Evolutionary conservation across 35 echinoderm and acorn worm species (phyloP).

Genomic region (Antedon bifida): DNA sequence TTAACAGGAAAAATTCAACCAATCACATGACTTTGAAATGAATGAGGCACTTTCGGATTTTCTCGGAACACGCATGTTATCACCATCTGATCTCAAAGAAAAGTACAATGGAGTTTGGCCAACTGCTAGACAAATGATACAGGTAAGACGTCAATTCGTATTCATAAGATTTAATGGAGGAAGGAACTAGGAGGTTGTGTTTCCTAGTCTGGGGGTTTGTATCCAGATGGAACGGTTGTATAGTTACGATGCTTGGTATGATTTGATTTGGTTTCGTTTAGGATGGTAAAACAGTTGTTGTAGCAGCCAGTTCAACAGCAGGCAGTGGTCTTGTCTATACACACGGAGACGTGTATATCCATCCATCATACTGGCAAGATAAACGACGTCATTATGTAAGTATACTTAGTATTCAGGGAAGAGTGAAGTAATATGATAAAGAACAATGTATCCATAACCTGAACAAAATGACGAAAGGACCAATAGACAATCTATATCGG

Average conservation of each 20-base stretch:
- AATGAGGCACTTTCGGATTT: constrained; percentile 22
- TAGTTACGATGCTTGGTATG: too few relatives aligned
- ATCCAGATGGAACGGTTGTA: too few relatives aligned
- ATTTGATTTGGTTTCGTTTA: background rate
- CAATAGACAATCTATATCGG: too few relatives aligned
- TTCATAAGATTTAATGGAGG: too few relatives aligned
- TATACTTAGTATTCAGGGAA: background rate
- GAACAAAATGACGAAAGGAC: too few relatives aligned
- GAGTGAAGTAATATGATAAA: too few relatives aligned
- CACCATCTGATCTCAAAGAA: constrained; percentile 22
- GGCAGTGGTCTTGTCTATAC: constrained; percentile 58
- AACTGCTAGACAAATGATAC: constrained; percentile 14
- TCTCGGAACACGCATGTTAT: constrained; percentile 14
- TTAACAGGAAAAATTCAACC: constrained; percentile 26
- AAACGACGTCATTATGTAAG: constrained; percentile 23
- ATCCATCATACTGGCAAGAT: constrained; percentile 59
- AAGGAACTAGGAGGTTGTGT: too few relatives aligned
- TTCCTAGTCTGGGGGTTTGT: too few relatives aligned
- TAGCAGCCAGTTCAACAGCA: constrained; percentile 58
- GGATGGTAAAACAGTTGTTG: constrained; percentile 78
- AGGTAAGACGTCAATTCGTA: background rate
- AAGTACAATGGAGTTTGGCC: constrained; percentile 24
- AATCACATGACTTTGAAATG: constrained; percentile 18
- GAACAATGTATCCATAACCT: too few relatives aligned
- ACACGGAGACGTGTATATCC: constrained; percentile 60